A percentile compares a stretch with the other conserved stretches of the same genome.
Evolutionary conservation across 2,888 invertebrate genomes (phyloP).

Genomic region (Tineola bisselliella): DNA sequence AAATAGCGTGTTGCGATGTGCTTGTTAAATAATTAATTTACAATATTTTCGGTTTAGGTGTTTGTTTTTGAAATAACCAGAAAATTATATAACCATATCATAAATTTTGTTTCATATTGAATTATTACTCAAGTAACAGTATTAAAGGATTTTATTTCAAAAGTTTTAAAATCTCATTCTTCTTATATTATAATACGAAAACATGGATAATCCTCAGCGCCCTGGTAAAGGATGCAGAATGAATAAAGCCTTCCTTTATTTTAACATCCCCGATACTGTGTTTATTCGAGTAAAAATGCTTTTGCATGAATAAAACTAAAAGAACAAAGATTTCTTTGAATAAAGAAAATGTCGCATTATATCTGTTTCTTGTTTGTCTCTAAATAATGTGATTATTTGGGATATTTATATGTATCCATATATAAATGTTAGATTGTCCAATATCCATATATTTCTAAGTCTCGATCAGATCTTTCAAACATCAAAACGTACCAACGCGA

Average conservation of each 20-base stretch:
- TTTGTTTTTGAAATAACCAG: background rate
- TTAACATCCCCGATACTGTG: slow-evolving; percentile 3
- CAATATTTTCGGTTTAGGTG: background rate
- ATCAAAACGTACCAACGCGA: background rate
- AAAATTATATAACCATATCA: background rate
- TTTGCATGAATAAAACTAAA: slow-evolving; percentile 3
- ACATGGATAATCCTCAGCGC: too few relatives aligned
- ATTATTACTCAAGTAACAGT: too few relatives aligned
- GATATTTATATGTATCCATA: too few relatives aligned
- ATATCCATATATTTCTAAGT: slow-evolving; percentile 28
- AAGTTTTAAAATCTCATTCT: too few relatives aligned
- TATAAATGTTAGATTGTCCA: too few relatives aligned
- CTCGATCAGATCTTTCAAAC: slow-evolving; percentile 20
- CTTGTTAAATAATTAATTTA: background rate
- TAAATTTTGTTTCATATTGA: too few relatives aligned
- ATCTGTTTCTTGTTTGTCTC: background rate
- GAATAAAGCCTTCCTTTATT: background rate
- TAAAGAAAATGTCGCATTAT: background rate
- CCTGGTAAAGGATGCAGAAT: too few relatives aligned
- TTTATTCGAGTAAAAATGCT: slow-evolving; percentile 3
- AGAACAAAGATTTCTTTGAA: background rate
- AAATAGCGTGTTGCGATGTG: background rate
- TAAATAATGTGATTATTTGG: background rate
- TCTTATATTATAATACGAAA: too few relatives aligned
- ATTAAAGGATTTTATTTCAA: too few relatives aligned